A percentile compares a stretch with the other conserved stretches of the same genome.
Evolutionary conservation across 2,888 invertebrate genomes (phyloP).

Genomic region (Arctia plantaginis): DNA sequence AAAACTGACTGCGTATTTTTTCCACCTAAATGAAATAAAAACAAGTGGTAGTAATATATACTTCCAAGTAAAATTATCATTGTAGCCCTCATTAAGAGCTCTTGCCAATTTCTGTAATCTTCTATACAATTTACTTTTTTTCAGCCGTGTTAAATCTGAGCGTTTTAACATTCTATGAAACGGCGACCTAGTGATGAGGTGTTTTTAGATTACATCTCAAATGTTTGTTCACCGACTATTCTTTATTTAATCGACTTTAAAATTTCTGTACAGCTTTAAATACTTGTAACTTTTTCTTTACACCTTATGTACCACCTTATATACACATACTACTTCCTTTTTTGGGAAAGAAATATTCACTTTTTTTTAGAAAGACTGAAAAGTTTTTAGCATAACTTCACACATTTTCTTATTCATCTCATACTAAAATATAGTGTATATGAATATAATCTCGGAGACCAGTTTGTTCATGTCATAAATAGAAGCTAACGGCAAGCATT

Average conservation of each 20-base stretch:
- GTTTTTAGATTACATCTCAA: neutral
- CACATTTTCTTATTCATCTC: neutral
- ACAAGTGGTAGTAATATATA: too few species aligned
- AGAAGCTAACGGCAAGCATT: slow-evolving; percentile 20
- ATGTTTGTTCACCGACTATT: neutral
- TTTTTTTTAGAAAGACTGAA: too few species aligned
- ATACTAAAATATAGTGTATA: neutral
- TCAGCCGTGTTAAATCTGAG: neutral
- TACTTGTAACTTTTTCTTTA: neutral
- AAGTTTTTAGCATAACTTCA: neutral
- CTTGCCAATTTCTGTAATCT: too few species aligned
- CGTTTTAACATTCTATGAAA: neutral
- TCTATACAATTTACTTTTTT: too few species aligned
- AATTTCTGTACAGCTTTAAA: neutral
- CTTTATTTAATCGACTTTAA: neutral
- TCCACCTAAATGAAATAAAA: neutral
- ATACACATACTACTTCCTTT: too few species aligned
- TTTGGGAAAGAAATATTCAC: too few species aligned
- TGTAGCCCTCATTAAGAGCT: too few species aligned
- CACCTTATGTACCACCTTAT: too few species aligned
- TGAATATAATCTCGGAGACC: neutral
- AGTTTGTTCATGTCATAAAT: neutral
- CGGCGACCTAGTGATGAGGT: neutral
- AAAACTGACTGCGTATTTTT: neutral
- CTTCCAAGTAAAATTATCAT: too few species aligned